A percentile compares a stretch with the other conserved stretches of the same genome.
Evolutionary conservation across 1,140 invertebrate species (phyloP).

Genomic region (Anoplophora glabripennis): DNA sequence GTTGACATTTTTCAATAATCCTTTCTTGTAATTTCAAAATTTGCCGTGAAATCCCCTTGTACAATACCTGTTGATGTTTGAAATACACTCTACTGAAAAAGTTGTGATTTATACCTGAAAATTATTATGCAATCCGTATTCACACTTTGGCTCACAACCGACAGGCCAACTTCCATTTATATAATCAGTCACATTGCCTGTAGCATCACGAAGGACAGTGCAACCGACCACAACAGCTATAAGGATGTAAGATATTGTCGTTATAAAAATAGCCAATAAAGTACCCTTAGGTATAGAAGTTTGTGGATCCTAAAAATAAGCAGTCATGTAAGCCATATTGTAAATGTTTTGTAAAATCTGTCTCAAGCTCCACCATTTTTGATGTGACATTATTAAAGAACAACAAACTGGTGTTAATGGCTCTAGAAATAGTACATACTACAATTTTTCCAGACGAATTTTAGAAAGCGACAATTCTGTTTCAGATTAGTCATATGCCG

Average conservation of each 20-base stretch:
- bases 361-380: no score
- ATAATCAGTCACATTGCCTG: conserved; percentile 60
- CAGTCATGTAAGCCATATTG: no score
- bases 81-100: neutral
- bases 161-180: conserved; percentile 24
- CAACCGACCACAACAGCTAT: conserved; percentile 78
- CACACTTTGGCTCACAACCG: conserved; percentile 50
- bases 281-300: conserved; percentile 89
- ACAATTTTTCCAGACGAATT: no score
- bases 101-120: conserved; percentile 61
- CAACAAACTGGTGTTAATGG: no score
- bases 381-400: no score
- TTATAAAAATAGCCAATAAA: conserved; percentile 80
- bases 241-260: conserved; percentile 77
- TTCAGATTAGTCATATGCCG: no score
- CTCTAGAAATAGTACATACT: no score
- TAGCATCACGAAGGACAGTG: conserved; percentile 72
- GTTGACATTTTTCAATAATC: no score
- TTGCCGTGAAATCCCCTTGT: no score
- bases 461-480: no score
- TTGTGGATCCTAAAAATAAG: conserved; percentile 75
- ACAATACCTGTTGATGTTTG: neutral
- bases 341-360: no score
- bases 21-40: no score
- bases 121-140: conserved; percentile 79